Base-by-base conservation (phyloP, 2,888 invertebrate species). In the Ditula angustiorana region DNA sequence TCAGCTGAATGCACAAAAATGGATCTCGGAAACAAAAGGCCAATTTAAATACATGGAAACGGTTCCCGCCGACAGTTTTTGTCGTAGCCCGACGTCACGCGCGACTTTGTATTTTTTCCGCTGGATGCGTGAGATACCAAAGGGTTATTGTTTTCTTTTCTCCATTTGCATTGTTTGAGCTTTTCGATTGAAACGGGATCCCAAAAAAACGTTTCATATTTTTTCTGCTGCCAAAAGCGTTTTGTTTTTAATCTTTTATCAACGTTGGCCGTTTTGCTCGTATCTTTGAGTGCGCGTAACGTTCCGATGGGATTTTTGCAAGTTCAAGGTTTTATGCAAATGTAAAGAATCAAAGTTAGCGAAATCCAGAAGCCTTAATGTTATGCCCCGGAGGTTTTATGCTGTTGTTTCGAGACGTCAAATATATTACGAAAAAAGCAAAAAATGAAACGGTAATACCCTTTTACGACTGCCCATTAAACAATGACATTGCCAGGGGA, bases 381-480 rank as follows among this genome's bases (percentile, higher is more conserved):
- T 57, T 62, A 62, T 57, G 41, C 57, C 62, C 41, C 30, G 49
- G 21, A 62, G 62, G 62, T 41, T 62, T 56, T 62, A 50, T 60
- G 28, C 57, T 57, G 49, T 62, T 59, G 49, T 59, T 62, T 55
- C 46, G 53, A 62, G 62, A 57, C 50, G 47, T 62, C 47, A 50
- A 62, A 62, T 62, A 62, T 57, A 61, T 61, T 61, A 57, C 56
- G 49, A 23, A 56, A 57, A 24, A 75, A 73, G 68, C 74, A 79
- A 80, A 80, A 81, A 79, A 79, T 77, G 69, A 75, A 76, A 80
- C 75, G 68, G 73, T 78, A 80, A 80, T 82, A 78, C 74, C 71
- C 75, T 74, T 83, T 84, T 85, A 83, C 78, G 82, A 78, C 69
- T 69, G 71, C 70, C 75, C 79, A 82, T 85, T 85, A 84, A 85